phyloP scores from a whole-genome alignment of 1,140 invertebrate genomes.

The Spodoptera litura region DNA sequence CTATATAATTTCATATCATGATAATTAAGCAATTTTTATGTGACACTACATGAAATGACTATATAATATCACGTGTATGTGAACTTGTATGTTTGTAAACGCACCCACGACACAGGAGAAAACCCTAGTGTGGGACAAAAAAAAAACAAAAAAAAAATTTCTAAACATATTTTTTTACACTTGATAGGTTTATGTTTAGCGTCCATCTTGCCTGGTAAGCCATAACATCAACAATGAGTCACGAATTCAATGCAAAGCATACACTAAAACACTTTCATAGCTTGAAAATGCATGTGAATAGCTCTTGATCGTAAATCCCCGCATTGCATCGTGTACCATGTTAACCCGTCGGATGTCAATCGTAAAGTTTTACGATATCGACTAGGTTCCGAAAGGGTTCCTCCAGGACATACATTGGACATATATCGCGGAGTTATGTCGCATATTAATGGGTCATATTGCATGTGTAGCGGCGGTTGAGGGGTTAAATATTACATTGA shows the following conservation, averaged over 20 bases:
- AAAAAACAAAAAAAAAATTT: too few species aligned
- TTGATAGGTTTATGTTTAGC: too few species aligned
- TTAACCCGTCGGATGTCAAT: conserved; percentile 72
- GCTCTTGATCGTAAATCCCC: conserved; percentile 28
- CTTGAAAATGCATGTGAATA: conserved; percentile 39
- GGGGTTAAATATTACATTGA: too few species aligned
- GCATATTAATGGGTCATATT: neutral
- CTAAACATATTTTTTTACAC: too few species aligned
- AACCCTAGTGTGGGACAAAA: too few species aligned
- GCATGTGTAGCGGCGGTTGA: conserved; percentile 1
- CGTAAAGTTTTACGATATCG: conserved; percentile 77
- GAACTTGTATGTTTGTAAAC: too few species aligned
- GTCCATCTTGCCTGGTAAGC: too few species aligned
- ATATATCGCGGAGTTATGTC: conserved; percentile 37
- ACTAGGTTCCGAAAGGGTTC: conserved; percentile 71
- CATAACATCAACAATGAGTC: neutral
- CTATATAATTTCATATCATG: too few species aligned
- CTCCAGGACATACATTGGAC: conserved; percentile 4
- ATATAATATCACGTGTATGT: too few species aligned
- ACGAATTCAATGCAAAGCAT: conserved; percentile 18
- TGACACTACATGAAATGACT: too few species aligned
- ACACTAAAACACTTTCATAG: conserved; percentile 25
- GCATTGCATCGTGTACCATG: conserved; percentile 27
- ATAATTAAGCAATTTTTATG: too few species aligned
- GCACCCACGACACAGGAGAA: too few species aligned